Evolutionary conservation across 2,797 vertebrate genomes (phyloP).

Genomic region (Paramormyrops hopkinsi): DNA sequence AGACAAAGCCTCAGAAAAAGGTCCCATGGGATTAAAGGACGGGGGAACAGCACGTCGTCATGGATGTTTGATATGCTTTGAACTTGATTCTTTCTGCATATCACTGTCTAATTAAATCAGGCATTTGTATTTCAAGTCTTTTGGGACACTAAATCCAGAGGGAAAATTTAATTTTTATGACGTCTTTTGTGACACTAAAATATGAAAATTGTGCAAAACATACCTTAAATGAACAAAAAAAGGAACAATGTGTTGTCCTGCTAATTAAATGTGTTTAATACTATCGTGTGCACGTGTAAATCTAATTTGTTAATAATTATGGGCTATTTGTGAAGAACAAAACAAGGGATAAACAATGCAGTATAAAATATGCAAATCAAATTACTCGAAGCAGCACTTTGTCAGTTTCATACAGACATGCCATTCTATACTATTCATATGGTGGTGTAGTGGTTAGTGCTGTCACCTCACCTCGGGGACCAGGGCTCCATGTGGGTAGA

Average conservation of each 20-base stretch:
- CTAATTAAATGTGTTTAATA: slow-evolving; percentile 47
- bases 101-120: slow-evolving; percentile 39
- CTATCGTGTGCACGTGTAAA: slow-evolving; percentile 14
- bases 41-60: not conserved
- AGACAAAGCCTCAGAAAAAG: not conserved
- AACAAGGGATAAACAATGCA: not conserved
- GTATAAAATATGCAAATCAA: not conserved
- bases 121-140: slow-evolving; percentile 43
- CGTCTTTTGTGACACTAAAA: slow-evolving; percentile 39
- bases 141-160: slow-evolving; percentile 37
- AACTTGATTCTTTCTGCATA: slow-evolving; percentile 14
- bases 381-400: not conserved
- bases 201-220: slow-evolving; percentile 41
- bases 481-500: not conserved
- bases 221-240: slow-evolving; percentile 18
- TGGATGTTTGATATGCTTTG: slow-evolving; percentile 17
- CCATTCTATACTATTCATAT: not conserved
- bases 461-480: not conserved
- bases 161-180: slow-evolving; percentile 38
- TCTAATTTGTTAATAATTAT: not conserved
- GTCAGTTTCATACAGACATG: not conserved
- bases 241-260: slow-evolving; percentile 28
- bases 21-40: not conserved
- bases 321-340: not conserved
- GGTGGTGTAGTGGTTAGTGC: not conserved